Conservation (phyloP, 2,888 invertebrate species). For the Lycocerus yunnanus region DNA sequence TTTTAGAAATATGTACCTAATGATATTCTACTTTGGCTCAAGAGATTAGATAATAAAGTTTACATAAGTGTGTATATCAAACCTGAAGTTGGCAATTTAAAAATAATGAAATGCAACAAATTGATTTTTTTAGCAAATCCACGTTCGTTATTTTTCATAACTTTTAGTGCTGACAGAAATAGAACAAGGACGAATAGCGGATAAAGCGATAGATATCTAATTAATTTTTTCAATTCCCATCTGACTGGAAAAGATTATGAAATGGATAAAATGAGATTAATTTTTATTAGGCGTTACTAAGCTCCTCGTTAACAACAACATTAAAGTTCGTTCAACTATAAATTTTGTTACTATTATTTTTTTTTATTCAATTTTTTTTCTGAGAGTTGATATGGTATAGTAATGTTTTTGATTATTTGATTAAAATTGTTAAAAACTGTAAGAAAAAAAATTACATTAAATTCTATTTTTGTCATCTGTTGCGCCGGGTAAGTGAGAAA, state of each 20-base stretch:
- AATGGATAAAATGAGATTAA: neutral
- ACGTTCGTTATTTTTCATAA: neutral
- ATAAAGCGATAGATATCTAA: neutral
- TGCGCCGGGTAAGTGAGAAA: no score
- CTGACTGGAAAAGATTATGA: neutral
- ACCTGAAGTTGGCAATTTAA: neutral
- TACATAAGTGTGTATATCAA: neutral
- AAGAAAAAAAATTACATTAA: no score
- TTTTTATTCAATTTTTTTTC: no score
- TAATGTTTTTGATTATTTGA: no score
- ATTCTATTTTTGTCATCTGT: no score
- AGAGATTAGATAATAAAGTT: neutral
- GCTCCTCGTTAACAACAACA: neutral
- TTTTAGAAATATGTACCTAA: neutral
- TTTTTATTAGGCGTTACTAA: neutral
- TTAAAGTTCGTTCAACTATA: neutral
- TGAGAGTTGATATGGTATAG: no score
- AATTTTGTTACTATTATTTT: no score
- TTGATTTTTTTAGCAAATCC: neutral
- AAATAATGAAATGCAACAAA: neutral
- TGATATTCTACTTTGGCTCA: neutral
- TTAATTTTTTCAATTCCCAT: neutral
- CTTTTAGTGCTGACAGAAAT: neutral
- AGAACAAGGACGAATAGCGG: neutral
- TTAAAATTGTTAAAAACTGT: no score